Base-by-base conservation (phyloP, 2,113 vertebrate genomes). In the Dasyornis broadbenti region DNA sequence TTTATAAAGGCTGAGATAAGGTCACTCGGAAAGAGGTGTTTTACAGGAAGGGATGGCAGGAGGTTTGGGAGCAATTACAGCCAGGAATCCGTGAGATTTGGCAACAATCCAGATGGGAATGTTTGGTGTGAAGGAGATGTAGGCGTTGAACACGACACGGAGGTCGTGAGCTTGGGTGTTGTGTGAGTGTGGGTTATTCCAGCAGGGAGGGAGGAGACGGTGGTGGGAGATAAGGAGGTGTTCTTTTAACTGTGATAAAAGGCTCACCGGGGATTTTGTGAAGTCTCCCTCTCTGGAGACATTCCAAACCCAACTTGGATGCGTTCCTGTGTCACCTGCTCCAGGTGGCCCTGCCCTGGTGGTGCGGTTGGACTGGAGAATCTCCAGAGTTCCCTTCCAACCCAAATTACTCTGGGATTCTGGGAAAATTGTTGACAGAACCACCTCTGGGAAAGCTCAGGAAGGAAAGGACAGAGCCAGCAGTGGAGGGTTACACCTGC, bases 141-240 rank as follows among this genome's bases (percentile, higher is more conserved):
- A 76, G 82, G 63, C 54, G 84, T 77, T 63, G 66, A 70, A 63
- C 28, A 13, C 1, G 10, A 59, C 57, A 26, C 0, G 0, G 28
- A 59, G 66, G 31, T 18, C 9, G 5, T 39, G 78, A 85, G 21
- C 26, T 47, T 28, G 61, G 82, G 45, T 76, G 83, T 47, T 21
- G 2, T 6, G 33, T 3, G 16, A 92, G 50, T 11, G n/a, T 0
- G 0, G 60, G 53, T 82, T 75, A 19, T 57, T 81, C 4, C 86
- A 76, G 72, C 28, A 15, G 69, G 52, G 31, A 79, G 63, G 30
- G 56, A 78, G 63, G 40, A 23, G 64, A 26, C 82, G 60, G 35
- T 20, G 35, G 45, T 71, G 57, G 65, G 44, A 95, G 94, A 97
- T 88, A 92, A 92, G 60, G 64, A 91, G 68, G 31, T 78, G 91